These are phyloP conservation scores for Deilephila porcellus DNA, from an alignment of 2,888 invertebrate species.

Conservation along the genomic window DNA sequence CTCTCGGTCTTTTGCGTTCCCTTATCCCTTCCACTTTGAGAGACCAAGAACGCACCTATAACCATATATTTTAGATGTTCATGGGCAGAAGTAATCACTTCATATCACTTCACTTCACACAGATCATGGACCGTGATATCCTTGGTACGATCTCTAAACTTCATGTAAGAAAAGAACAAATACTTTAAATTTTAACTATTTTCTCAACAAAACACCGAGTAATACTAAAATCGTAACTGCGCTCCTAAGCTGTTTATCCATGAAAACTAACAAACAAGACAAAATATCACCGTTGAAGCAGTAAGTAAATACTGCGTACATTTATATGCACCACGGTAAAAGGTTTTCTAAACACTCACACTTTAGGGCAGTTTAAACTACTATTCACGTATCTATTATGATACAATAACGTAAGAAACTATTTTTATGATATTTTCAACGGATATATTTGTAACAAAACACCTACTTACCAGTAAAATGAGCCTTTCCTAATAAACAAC, in stretches of 20 bases:
- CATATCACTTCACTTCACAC: too few species aligned
- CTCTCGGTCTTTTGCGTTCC: too few species aligned
- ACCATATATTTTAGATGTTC: too few species aligned
- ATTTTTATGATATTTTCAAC: constrained; percentile 21
- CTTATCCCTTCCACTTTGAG: too few species aligned
- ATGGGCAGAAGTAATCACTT: too few species aligned
- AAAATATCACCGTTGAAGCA: constrained; percentile 17
- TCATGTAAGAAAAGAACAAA: too few species aligned
- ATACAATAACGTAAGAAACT: constrained; percentile 27
- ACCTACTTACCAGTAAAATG: constrained; percentile 25
- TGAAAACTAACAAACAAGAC: constrained; percentile 12
- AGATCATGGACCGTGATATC: too few species aligned
- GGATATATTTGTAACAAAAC: constrained; percentile 27
- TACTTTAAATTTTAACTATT: too few species aligned
- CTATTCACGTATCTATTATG: constrained; percentile 41
- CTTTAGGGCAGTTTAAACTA: constrained; percentile 35
- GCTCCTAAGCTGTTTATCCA: not conserved
- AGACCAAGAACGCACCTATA: too few species aligned
- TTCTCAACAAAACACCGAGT: too few species aligned
- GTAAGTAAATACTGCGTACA: constrained; percentile 14
- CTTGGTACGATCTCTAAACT: too few species aligned
- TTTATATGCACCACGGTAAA: not conserved
- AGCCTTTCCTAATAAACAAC: constrained; percentile 30
- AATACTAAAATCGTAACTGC: not conserved
- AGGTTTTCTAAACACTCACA: constrained; percentile 20